Evolutionary conservation across 2,797 vertebrate species (phyloP), one percentile per base, ranked within the genome.

Genomic region (Selene dorsalis): DNA sequence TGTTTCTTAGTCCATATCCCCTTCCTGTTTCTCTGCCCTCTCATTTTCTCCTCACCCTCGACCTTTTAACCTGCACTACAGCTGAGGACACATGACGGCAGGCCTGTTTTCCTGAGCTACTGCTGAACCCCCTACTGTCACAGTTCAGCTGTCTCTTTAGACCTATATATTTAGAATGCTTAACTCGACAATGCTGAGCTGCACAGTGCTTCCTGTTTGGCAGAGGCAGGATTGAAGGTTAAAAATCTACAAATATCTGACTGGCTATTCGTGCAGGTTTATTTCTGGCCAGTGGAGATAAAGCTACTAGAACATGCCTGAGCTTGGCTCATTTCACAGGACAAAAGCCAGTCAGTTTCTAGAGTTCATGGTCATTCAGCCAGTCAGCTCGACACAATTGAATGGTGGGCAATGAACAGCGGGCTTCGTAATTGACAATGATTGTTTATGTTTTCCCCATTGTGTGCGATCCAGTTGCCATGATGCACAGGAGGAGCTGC

Each of bases 401-500:
- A 87, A 89, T 84, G 35, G 72, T 60, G 62, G 64, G 63, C 35
- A 14, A 58, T 64, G 24, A 53, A 53, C 68, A 59, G 58, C 11
- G 47, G 39, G 14, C 17, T 72, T 47, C 58, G n/a, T 52, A 28
- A 80, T 26, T 80, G 73, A 79, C 77, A 70, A 20, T 80, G 67
- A 74, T 43, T 65, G 60, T 75, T 83, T 62, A 53, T 87, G 64
- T 77, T 45, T 53, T 59, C 39, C 32, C 41, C 63, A 77, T 28
- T 69, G 35, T 87, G 67, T 69, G 47, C 70, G 28, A 18, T 66
- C 38, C 73, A 99, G 98, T 92, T 98, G 95, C 92, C 96, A 96
- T 76, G 97, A 99, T 74, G 97, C 97, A 75, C 97, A 96, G 73
- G 97, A 99, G 86, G 98, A 99, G 89, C 95, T 99, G 90, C 96